phyloP scores from a whole-genome alignment of 2,113 vertebrate species.

The Psammodynastes pulverulentus region DNA sequence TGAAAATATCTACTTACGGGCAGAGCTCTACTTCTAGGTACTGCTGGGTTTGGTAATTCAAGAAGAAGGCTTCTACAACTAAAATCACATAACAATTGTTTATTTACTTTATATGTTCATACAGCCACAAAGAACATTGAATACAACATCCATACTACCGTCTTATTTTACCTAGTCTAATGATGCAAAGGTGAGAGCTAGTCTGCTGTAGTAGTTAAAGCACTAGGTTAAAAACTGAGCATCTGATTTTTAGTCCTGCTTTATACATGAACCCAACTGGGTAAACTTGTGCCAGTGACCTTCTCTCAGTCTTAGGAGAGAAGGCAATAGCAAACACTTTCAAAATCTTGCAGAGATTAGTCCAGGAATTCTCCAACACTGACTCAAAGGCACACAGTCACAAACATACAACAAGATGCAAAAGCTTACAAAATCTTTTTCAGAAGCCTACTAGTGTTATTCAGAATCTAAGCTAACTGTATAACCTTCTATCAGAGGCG shows the following conservation, averaged over 20 bases:
- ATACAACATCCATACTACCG: neutral
- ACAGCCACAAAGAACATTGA: neutral
- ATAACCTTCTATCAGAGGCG: neutral
- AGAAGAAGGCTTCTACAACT: slow-evolving; percentile 93
- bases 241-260: neutral
- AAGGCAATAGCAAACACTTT: neutral
- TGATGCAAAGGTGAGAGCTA: neutral
- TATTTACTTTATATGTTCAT: neutral
- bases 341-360: neutral
- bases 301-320: neutral
- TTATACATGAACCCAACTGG: neutral
- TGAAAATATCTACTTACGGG: slow-evolving; percentile 78
- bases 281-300: neutral
- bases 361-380: neutral
- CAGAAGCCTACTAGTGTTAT: neutral
- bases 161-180: neutral
- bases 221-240: neutral
- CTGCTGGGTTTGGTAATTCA: slow-evolving; percentile 77
- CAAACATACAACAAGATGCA: neutral
- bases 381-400: neutral
- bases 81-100: slow-evolving; percentile 12
- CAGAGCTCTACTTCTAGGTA: slow-evolving; percentile 94
- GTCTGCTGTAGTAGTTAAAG: neutral
- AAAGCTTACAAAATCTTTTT: neutral
- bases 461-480: neutral